Base-by-base conservation (phyloP, 1,140 invertebrate genomes). In the Bombus turneri region DNA sequence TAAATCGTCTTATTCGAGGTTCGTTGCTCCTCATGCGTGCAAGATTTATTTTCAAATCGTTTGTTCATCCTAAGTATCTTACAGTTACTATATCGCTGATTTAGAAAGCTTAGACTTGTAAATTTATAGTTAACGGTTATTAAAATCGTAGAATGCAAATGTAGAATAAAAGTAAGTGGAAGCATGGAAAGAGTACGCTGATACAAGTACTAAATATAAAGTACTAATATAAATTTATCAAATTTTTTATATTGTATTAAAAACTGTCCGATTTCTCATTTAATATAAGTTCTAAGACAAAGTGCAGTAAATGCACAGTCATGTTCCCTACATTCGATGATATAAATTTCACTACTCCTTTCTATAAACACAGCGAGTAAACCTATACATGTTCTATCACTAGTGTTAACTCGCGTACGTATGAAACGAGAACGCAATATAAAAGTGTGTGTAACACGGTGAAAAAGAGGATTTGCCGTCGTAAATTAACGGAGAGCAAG, bases 401-500 rank as follows among this genome's bases (percentile, higher is more conserved):
- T 37, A 9, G 9, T 6, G 18, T 39, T 37, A 39, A 39, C 37
- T 39, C 37, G 10, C 4, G 1, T 25, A 10, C n/a, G n/a, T 8
- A 25, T 6, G n/a, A 22, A 73, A 73, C 53, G 34, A 4, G 74
- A 76, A 76, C 34, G 47, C 53, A 15, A 76, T 76, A 76, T 76
- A 76, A 76, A 76, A 76, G 74, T 76, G 74, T 53, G 37, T 41
- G 72, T 18, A 47, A 62, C 53, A 18, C 64, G 15, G 25, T 10
- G 8, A 34, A 74, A 59, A 64, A 37, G 62, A 34, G 53, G 34
- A 76, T 76, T 39, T 76, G 31, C 74, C 25, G 34, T n/a, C 18
- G 74, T 69, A 71, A 78, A 84, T 78, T 59, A 84, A 66, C 62
- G 71, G 43, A 5, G 31, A 75, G 57, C n/a, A 41, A 47, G n/a